Evolutionary conservation across 2,888 invertebrate genomes (phyloP), one percentile per base, ranked within the genome.

Genomic region (Brachypalpus laphriformis): DNA sequence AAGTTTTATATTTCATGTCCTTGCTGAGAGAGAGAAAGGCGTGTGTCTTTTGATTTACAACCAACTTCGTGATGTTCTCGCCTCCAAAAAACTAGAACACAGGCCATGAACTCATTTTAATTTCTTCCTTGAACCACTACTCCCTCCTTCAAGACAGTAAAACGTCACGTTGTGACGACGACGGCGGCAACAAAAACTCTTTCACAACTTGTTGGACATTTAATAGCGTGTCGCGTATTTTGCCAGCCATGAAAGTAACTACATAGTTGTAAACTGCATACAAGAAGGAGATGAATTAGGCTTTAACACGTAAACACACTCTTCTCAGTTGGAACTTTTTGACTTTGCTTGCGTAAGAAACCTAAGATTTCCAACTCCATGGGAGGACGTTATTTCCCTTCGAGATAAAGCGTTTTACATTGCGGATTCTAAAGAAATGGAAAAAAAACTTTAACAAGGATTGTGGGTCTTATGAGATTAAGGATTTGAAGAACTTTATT

Each of bases 1-100:
- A 66, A 66, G 66, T 66, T 51, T 51, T 54, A 66, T 40, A 51
- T 42, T 66, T 51, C n/a, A 54, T 54, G 37, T 47, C 11, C 11
- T 47, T 16, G 47, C 4, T n/a, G n/a, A n/a, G n/a, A n/a, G n/a
- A 16, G 14, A 40, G 14, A 18, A 8, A 18, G 40, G 37, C 1
- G 22, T 20, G 9, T 25, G n/a, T 37, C n/a, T n/a, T n/a, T 14
- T 40, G 14, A 22, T 40, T 59, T 22, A n/a, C 0, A 59, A 9
- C 3, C 37, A 14, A 59, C 57, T 57, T 57, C 6, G 56, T 57
- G 22, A 40, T 5, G 16, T 18, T 14, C 9, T 18, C 28, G 7
- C 11, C 11, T 1, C n/a, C 34, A 34, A 11, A 34, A 8, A 40
- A 59, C 40, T 59, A n/a, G n/a, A 9, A 11, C 34, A 18, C 4